Evolutionary conservation across 1,140 invertebrate species (phyloP), one percentile per base, ranked within the genome.

Genomic region (Drosophila pallidifrons): DNA sequence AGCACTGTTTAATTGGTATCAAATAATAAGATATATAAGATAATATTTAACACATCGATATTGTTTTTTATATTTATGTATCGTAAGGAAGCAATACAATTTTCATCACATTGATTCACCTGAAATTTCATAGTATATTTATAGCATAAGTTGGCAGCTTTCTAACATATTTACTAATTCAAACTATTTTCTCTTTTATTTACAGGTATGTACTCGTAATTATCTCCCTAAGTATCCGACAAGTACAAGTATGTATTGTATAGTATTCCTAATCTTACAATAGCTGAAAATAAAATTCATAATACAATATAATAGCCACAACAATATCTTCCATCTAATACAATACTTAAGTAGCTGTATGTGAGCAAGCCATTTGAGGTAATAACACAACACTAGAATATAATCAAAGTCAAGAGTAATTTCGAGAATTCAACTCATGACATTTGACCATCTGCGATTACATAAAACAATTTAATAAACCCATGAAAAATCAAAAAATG

Each of bases 401-500:
- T 67, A 79, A 87, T 83, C 81, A 85, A 32, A 46, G 71, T 58
- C 55, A 8, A 35, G 47, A 41, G 41, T 68, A 77, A 81, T 85
- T 83, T 81, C 60, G 51, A 51, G 74, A 65, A 83, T 77, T 82
- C 81, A 55, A 72, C 52, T 54, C 49, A 63, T 75, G 67, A 71
- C 69, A 73, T 73, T 77, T 77, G 75, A 61, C 75, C 75, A 75
- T 60, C 75, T 80, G 69, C 35, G 83, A 87, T 72, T 69, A 60
- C 83, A 73, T 67, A 59, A 65, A 89, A 88, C 79, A 75, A 81
- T 83, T 81, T 83, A 83, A 88, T 88, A 88, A 88, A 83, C 85
- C 85, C 80, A 89, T 88, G 85, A 81, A 88, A 89, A 89, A 83
- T 83, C 80, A 65, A 75, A 75, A 82, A 88, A 83, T 81, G 79